Evolutionary conservation across 2,113 vertebrate species (phyloP), one percentile per base, ranked within the genome.

Genomic region (Indicator indicator): DNA sequence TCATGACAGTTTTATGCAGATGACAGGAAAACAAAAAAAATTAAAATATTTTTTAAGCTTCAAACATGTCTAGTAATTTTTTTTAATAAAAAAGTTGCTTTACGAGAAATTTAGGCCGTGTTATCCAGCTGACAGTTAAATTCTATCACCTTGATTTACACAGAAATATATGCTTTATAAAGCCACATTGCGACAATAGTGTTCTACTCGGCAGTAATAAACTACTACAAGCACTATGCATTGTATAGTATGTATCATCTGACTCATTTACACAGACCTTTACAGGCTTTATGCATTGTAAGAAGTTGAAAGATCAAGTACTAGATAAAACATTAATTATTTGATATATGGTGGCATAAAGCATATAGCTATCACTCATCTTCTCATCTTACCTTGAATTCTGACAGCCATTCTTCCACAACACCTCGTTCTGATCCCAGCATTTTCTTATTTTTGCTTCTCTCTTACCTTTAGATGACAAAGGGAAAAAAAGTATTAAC

Each of bases 371-470:
- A 69, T 44, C 55, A 89, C 75, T 54, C 19, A 46, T 79, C 77
- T 65, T 62, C 77, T 85, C 54, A 85, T n/a, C 77, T 98, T 97
- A 99, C 99, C 99, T 99, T 99, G 98, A 99, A 99, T 98, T 99
- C 99, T 90, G 98, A 99, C 93, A 99, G 98, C 99, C 99, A 99
- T 98, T 99, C 99, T 98, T 99, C 99, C 59, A 99, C 99, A 27
- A 99, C 98, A 75, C 98, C 96, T 89, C 98, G 98, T 97, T 99
- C 98, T 93, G 98, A 98, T 96, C 98, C 98, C 98, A 99, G 98
- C 98, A 99, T 99, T 98, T 99, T 99, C 96, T 97, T 97, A 95
- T 93, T 97, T 96, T 94, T 94, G 86, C 82, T 96, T 74, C 93
- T 97, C 82, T 96, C 96, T 97, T 96, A 97, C 94, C 97, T 98